phyloP scores from a whole-genome alignment of 1,140 invertebrate species.

The Carposina sasakii region DNA sequence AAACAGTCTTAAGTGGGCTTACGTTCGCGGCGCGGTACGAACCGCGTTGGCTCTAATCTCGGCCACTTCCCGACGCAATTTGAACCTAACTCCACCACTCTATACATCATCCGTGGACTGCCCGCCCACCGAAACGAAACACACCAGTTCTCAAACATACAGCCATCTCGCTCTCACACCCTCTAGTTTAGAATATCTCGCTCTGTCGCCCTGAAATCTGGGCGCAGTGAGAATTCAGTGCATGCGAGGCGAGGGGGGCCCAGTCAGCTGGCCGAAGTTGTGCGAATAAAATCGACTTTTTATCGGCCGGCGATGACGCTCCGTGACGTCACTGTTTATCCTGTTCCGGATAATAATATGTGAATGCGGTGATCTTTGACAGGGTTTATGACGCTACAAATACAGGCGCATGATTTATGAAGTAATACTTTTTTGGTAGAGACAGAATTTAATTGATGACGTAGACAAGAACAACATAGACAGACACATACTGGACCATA shows the following conservation, averaged over 20 bases:
- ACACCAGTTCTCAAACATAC: conserved; percentile 41
- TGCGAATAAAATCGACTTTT: conserved; percentile 71
- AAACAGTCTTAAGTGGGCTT: conserved; percentile 72
- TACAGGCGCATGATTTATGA: no score
- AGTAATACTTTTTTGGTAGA: no score
- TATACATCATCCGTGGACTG: conserved; percentile 75
- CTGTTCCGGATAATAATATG: no score
- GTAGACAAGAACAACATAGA: no score
- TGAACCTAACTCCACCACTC: conserved; percentile 79
- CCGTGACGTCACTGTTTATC: conserved; percentile 71
- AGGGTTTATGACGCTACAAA: no score
- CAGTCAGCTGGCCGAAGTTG: conserved; percentile 70
- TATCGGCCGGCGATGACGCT: conserved; percentile 63
- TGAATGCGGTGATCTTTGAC: conserved; percentile 36
- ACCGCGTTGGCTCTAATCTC: conserved; percentile 75
- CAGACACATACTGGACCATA: no score
- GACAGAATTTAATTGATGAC: no score
- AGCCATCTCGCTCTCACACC: conserved; percentile 16
- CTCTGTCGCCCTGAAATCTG: conserved; percentile 52
- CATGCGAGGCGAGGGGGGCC: conserved; percentile 41
- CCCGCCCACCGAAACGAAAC: conserved; percentile 52
- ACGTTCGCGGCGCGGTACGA: conserved; percentile 64
- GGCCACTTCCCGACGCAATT: conserved; percentile 79
- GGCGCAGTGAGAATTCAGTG: conserved; percentile 55
- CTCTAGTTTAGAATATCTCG: background rate